A percentile compares a stretch with the other conserved stretches of the same genome.
Evolutionary conservation across 1,140 invertebrate genomes (phyloP).

Genomic region (Pogonomyrmex californicus): DNA sequence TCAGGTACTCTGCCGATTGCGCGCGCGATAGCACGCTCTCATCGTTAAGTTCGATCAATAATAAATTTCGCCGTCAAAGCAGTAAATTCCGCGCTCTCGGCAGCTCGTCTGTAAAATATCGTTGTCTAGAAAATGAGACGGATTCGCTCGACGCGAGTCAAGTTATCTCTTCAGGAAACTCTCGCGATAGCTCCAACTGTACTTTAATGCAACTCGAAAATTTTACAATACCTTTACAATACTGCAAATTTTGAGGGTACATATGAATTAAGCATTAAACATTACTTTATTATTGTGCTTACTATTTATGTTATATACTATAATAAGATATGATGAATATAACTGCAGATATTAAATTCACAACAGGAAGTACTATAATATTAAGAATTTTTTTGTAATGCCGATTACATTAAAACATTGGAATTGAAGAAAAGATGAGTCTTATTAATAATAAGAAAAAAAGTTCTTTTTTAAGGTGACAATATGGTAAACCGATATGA

Average conservation of each 20-base stretch:
- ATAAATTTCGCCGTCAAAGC: slow-evolving; percentile 51
- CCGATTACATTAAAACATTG: not conserved
- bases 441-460: not conserved
- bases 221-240: not conserved
- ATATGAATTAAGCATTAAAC: not conserved
- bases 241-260: not conserved
- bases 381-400: not conserved
- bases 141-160: not conserved
- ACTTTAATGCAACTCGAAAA: not conserved
- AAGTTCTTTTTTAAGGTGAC: not conserved
- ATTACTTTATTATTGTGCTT: not conserved
- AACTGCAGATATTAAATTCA: not conserved
- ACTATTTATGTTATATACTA: not conserved
- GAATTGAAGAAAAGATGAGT: not conserved
- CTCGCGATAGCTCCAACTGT: not conserved
- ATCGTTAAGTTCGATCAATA: slow-evolving; percentile 62
- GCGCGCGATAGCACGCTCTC: slow-evolving; percentile 52
- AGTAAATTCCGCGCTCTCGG: slow-evolving; percentile 45
- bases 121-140: not conserved
- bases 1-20: slow-evolving; percentile 42
- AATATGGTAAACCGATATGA: not conserved
- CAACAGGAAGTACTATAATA: not conserved
- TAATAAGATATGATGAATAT: not conserved
- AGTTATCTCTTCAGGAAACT: not conserved
- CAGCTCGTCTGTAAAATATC: slow-evolving; percentile 16